These are phyloP conservation scores for Pristionchus japonicus DNA, from an alignment of 2,888 invertebrate genomes.

Conservation along the genomic window DNA sequence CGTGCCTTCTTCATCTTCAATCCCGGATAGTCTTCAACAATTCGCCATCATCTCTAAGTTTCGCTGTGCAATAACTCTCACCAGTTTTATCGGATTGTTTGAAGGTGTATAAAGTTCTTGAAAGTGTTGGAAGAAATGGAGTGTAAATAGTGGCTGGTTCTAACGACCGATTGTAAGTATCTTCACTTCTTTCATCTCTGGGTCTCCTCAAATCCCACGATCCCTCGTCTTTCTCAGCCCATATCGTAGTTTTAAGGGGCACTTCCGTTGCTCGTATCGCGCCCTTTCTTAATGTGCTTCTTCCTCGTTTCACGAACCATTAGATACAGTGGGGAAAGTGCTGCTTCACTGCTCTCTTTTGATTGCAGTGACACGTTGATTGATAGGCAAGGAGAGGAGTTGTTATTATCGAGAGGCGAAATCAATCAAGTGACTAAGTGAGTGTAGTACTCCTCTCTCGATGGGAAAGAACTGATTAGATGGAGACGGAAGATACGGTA, in stretches of 20 bases:
- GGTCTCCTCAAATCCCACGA: not conserved
- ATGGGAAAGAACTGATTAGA: conserved; percentile 18
- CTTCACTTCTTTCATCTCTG: not conserved
- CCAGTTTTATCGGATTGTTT: not conserved
- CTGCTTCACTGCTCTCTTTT: not conserved
- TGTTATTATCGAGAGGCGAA: conserved; percentile 10
- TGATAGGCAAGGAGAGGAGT: not conserved
- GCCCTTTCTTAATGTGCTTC: not conserved
- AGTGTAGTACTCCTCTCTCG: not conserved
- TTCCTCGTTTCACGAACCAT: not conserved
- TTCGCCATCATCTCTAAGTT: not conserved
- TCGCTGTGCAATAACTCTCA: not conserved
- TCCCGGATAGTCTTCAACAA: not conserved
- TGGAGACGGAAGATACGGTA: not conserved
- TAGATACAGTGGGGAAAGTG: not conserved
- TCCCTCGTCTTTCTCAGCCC: not conserved
- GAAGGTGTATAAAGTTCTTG: conserved; percentile 19
- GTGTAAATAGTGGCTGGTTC: conserved; percentile 1
- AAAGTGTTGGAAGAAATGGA: not conserved
- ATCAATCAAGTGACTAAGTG: conserved; percentile 14
- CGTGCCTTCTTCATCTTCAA: not conserved
- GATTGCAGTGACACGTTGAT: conserved; percentile 3
- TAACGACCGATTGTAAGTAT: conserved; percentile 19
- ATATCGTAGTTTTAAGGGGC: not conserved
- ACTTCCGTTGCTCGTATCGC: conserved; percentile 9